Percentiles rank a stretch among this genome's conserved stretches.
These are phyloP conservation scores for Machaerirhynchus nigripectus DNA, from an alignment of 2,113 vertebrate species.

Conservation along the genomic window DNA sequence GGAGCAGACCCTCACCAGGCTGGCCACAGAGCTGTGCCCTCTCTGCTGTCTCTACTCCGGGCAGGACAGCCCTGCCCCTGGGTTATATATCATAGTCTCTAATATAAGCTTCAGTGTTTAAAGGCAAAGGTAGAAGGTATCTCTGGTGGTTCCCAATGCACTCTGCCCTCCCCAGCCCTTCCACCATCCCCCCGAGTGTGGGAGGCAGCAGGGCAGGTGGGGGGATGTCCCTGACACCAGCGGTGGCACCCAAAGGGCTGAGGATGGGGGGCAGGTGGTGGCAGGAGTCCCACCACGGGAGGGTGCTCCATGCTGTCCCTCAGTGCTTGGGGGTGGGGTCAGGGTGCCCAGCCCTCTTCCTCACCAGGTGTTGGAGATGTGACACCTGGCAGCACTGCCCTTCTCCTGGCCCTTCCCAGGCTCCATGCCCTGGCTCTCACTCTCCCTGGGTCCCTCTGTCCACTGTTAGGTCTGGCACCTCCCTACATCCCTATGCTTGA, in stretches of 20 bases:
- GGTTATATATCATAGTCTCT: constrained; percentile 35
- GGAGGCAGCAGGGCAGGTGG: neutral
- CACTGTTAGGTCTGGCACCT: accelerated
- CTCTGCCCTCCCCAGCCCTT: neutral
- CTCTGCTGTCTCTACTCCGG: neutral
- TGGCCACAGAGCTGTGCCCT: constrained; percentile 4
- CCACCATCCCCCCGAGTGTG: accelerated
- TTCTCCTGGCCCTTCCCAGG: neutral
- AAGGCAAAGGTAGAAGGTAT: constrained; percentile 16
- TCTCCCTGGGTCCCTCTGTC: neutral
- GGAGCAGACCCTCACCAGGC: neutral
- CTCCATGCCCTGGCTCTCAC: neutral
- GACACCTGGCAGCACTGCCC: neutral
- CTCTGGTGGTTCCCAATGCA: constrained; percentile 4
- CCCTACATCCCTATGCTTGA: neutral
- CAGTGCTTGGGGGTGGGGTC: neutral
- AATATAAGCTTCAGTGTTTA: constrained; percentile 58
- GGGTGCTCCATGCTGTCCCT: neutral
- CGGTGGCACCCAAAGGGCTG: neutral
- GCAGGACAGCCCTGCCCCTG: neutral
- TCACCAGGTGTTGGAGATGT: neutral
- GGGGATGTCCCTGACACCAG: accelerated
- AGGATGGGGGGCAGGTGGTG: neutral
- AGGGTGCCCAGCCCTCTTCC: neutral
- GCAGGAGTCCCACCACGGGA: neutral